phyloP scores from a whole-genome alignment of 2,797 vertebrate species.

The Eulemur coronatus region DNA sequence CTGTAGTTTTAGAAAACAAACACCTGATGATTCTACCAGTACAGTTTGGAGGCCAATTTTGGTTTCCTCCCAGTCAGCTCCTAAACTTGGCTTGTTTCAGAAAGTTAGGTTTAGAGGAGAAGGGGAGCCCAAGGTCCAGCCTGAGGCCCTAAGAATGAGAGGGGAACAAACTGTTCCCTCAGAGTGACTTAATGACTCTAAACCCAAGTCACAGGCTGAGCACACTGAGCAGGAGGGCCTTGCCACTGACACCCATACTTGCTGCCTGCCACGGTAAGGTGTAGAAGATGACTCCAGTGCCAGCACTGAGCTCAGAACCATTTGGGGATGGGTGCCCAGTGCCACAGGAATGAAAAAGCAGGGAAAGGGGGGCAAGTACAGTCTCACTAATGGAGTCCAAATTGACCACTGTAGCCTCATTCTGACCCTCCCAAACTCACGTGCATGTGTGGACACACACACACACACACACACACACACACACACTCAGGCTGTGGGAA shows the following conservation, averaged over 20 bases:
- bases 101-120: neutral
- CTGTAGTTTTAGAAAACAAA: neutral
- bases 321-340: neutral
- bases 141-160: neutral
- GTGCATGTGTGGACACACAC: neutral
- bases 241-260: neutral
- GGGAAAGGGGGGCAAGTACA: neutral
- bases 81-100: neutral
- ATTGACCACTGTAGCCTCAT: neutral
- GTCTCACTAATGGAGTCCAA: neutral
- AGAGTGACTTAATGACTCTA: neutral
- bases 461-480: neutral
- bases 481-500: neutral
- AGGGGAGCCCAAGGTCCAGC: neutral
- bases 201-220: neutral
- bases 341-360: neutral
- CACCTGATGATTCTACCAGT: neutral
- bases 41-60: neutral
- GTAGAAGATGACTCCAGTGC: neutral
- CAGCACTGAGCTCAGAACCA: neutral
- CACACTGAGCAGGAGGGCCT: neutral
- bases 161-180: neutral
- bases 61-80: neutral
- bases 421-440: neutral
- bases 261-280: neutral